Percentiles rank a stretch among this genome's conserved stretches.
These are phyloP conservation scores for Microcebus jonahi DNA, from an alignment of 2,113 vertebrate species.

Conservation along the genomic window DNA sequence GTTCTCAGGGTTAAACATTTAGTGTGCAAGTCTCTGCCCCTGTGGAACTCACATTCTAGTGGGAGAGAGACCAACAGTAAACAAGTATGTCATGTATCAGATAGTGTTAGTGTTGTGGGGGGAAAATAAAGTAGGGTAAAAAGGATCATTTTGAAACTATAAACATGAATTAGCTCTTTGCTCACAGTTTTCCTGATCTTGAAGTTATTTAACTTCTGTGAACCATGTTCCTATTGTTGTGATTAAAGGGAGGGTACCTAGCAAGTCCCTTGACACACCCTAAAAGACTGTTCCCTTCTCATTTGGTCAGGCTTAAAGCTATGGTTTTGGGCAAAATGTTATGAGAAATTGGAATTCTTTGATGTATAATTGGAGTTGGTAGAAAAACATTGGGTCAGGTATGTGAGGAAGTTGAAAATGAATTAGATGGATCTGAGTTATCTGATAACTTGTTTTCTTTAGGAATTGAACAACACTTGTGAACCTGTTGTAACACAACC, in stretches of 20 bases:
- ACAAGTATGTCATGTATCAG: fast-evolving
- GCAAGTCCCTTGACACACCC: not conserved
- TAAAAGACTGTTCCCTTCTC: not conserved
- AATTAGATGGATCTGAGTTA: not conserved
- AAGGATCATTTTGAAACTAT: not conserved
- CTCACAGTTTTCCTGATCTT: not conserved
- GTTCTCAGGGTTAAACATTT: not conserved
- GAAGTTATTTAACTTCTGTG: not conserved
- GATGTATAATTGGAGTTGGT: not conserved
- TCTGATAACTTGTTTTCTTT: not conserved
- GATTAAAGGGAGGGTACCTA: not conserved
- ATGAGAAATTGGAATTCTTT: not conserved
- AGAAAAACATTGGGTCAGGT: not conserved
- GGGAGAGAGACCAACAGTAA: too few species aligned
- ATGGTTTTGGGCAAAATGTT: not conserved
- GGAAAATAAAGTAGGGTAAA: not conserved
- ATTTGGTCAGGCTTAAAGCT: not conserved
- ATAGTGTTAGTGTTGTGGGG: too few species aligned
- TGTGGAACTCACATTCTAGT: not conserved
- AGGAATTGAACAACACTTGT: constrained; percentile 87
- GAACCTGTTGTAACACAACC: constrained; percentile 88
- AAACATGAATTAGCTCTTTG: not conserved
- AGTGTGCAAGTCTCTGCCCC: not conserved
- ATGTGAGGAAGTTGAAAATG: not conserved
- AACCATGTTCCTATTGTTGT: not conserved